phyloP scores from a whole-genome alignment of 2,888 invertebrate species.

The Halictus quadricinctus region DNA sequence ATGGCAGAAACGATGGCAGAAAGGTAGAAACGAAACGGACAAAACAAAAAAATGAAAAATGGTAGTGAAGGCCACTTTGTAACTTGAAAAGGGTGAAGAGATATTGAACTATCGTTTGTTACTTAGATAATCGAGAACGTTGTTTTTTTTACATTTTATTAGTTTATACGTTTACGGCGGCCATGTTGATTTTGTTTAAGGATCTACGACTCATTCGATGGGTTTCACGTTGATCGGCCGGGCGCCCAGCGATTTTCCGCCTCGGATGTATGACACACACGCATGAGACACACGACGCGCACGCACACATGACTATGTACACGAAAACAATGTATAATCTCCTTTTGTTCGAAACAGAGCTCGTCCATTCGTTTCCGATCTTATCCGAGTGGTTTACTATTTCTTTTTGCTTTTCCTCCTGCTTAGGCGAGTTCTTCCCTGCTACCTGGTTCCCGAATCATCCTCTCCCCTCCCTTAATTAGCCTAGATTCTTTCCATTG shows the following conservation, averaged over 20 bases:
- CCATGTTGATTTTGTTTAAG: conserved; percentile 80
- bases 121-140: conserved; percentile 82
- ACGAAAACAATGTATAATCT: background rate
- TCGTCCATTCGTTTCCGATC: background rate
- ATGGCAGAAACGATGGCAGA: conserved; percentile 10
- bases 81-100: conserved; percentile 42
- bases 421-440: background rate
- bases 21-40: conserved; percentile 23
- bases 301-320: background rate
- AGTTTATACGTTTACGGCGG: conserved; percentile 81
- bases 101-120: conserved; percentile 82
- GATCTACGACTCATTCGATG: conserved; percentile 75
- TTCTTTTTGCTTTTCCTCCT: background rate
- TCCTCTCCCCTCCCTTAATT: background rate
- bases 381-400: background rate
- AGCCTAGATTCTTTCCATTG: background rate
- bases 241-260: conserved; percentile 51
- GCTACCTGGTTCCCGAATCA: background rate
- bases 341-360: conserved; percentile 6
- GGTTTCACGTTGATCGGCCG: conserved; percentile 70
- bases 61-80: conserved; percentile 47
- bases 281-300: background rate
- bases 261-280: conserved; percentile 13
- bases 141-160: conserved; percentile 83
- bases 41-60: conserved; percentile 9